Conservation (phyloP, 2,888 invertebrate species). For the Sussaba pulchella region DNA sequence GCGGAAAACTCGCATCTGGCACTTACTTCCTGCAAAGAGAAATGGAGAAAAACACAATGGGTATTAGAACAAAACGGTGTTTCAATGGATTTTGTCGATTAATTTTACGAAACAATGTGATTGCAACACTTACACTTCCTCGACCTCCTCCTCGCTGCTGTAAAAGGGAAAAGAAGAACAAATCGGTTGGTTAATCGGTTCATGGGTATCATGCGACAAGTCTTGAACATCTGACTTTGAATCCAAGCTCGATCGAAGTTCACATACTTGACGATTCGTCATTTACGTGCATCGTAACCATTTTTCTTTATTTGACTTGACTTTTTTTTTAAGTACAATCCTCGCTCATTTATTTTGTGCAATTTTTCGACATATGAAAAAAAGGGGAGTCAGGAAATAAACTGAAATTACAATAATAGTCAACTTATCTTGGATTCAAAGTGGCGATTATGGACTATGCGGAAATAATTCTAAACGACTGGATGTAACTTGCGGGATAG, state of each 20-base stretch:
- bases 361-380: too few relatives aligned
- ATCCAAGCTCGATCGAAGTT: neutral
- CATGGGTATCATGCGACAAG: constrained; percentile 75
- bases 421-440: neutral
- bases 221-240: neutral
- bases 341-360: too few relatives aligned
- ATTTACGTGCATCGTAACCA: too few relatives aligned
- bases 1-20: constrained; percentile 71
- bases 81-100: constrained; percentile 28
- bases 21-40: constrained; percentile 86
- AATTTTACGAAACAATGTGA: constrained; percentile 44
- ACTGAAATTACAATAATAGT: too few relatives aligned
- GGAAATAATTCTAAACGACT: neutral
- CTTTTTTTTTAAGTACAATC: too few relatives aligned
- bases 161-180: constrained; percentile 81
- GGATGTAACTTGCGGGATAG: neutral
- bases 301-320: too few relatives aligned
- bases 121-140: constrained; percentile 91
- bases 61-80: constrained; percentile 64
- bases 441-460: neutral
- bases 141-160: constrained; percentile 91
- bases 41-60: constrained; percentile 72
- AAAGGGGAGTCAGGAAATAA: too few relatives aligned
- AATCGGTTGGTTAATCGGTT: constrained; percentile 73
- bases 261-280: neutral